A percentile compares a stretch with the other conserved stretches of the same genome.
Evolutionary conservation across 2,797 vertebrate genomes (phyloP).

Genomic region (Botia kubotai): DNA sequence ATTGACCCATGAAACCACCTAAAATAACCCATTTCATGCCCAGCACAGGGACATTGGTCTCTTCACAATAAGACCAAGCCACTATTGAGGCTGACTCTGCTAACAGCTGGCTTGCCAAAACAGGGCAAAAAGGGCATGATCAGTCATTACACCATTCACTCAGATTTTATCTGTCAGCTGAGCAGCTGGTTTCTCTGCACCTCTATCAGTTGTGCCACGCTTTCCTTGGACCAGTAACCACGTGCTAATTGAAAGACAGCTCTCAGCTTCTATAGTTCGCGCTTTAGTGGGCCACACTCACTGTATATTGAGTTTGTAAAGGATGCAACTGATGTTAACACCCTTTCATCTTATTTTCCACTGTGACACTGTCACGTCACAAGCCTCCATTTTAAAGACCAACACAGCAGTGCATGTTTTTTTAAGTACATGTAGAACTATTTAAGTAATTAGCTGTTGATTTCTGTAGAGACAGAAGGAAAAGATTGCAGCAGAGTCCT

Average conservation of each 20-base stretch:
- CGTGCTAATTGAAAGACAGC: conserved; percentile 83
- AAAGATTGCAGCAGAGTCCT: conserved; percentile 52
- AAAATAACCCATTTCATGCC: conserved; percentile 8
- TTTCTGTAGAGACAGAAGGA: conserved; percentile 50
- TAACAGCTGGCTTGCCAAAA: conserved; percentile 17
- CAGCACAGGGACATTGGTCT: neutral
- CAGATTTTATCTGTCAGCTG: conserved; percentile 65
- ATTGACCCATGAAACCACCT: conserved; percentile 13
- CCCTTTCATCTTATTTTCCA: conserved; percentile 54
- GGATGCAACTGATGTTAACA: conserved; percentile 72
- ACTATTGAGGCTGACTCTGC: neutral
- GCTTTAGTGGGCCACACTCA: conserved; percentile 81
- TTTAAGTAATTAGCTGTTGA: conserved; percentile 58
- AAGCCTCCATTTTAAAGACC: conserved; percentile 11
- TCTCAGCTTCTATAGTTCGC: conserved; percentile 84
- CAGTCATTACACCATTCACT: conserved; percentile 60
- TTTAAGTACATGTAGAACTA: conserved; percentile 6
- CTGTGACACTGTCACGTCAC: conserved; percentile 8
- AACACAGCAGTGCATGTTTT: conserved; percentile 7
- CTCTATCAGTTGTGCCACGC: conserved; percentile 82
- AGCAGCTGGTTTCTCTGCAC: conserved; percentile 76
- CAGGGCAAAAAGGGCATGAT: conserved; percentile 34
- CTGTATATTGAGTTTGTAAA: conserved; percentile 77
- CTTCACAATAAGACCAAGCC: conserved; percentile 13
- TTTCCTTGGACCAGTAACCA: conserved; percentile 86